Conservation (phyloP, 2,113 vertebrate species). For the Columba janthina region DNA sequence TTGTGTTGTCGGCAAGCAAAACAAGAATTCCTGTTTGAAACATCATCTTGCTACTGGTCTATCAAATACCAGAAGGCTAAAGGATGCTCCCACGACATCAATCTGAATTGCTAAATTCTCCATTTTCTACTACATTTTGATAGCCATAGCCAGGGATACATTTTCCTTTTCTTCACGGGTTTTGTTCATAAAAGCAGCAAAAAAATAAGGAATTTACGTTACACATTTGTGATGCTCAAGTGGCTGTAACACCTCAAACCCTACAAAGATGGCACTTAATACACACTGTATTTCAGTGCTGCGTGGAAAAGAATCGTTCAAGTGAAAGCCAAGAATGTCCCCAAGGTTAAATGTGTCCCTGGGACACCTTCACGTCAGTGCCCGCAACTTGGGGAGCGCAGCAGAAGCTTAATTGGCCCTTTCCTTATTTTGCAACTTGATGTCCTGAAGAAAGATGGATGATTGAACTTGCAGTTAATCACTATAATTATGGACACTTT, state of each 20-base stretch:
- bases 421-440: not conserved
- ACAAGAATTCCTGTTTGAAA: not conserved
- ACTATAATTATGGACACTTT: not conserved
- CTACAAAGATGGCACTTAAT: not conserved
- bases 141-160: accelerated
- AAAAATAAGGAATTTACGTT: not conserved
- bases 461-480: not conserved
- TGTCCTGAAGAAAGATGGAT: not conserved
- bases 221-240: not conserved
- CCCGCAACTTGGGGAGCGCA: accelerated
- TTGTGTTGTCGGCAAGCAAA: not conserved
- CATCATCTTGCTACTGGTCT: not conserved
- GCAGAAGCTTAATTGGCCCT: not conserved
- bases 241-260: not conserved
- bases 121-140: not conserved
- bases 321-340: not conserved
- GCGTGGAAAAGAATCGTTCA: not conserved
- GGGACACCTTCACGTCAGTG: not conserved
- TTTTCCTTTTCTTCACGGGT: not conserved
- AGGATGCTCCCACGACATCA: not conserved
- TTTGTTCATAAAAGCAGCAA: not conserved
- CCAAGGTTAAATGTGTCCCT: accelerated
- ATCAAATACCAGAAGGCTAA: not conserved
- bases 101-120: not conserved
- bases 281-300: not conserved